Base-by-base conservation (phyloP, 2,797 vertebrate species). In the Rousettus madagascariensis region DNA sequence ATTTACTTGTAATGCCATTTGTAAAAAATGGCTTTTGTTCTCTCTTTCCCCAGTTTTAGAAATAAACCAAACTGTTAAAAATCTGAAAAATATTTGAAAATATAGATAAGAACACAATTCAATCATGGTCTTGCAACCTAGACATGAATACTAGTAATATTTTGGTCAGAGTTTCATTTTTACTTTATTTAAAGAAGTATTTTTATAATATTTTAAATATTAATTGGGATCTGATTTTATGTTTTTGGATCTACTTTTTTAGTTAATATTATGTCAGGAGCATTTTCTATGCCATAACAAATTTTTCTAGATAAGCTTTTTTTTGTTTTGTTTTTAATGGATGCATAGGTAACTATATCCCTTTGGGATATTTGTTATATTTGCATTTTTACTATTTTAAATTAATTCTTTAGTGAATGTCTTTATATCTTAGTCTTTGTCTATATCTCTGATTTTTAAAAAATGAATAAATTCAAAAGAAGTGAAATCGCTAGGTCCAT, bases 41-140 rank as follows among this genome's bases (percentile, higher is more conserved):
- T 59, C 33, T 85, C 79, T 6, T 1, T 0, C 8, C 51, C 43
- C 17, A 68, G 1, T 61, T 95, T 96, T 91, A 85, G 57, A 95
- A 75, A 43, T 92, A 74, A 84, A 84, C 94, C 13, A 77, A 36
- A 28, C 26, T 59, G 38, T 79, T 90, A 77, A 55, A 84, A 96
- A 90, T 87, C 36, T 74, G 51, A 87, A 78, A 85, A 68, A 28
- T 91, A 84, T 24, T 61, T 94, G 72, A 89, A 96, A 80, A 43
- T 71, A 38, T 8, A 16, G 59, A 61, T 59, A 66, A 80, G 38
- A 93, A 90, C 59, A 85, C 33, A 69, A 11, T 91, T 89, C 43
- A 30, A 1, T 46, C 33, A 30, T 51, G 41, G 15, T 77, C 63
- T 94, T n/a, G 77, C 33, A 71, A 43, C 30, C 33, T 36, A 72